Percentiles rank a stretch among this genome's conserved stretches.
These are phyloP conservation scores for Corynorhinus townsendii DNA, from an alignment of 2,113 vertebrate genomes.

Conservation along the genomic window DNA sequence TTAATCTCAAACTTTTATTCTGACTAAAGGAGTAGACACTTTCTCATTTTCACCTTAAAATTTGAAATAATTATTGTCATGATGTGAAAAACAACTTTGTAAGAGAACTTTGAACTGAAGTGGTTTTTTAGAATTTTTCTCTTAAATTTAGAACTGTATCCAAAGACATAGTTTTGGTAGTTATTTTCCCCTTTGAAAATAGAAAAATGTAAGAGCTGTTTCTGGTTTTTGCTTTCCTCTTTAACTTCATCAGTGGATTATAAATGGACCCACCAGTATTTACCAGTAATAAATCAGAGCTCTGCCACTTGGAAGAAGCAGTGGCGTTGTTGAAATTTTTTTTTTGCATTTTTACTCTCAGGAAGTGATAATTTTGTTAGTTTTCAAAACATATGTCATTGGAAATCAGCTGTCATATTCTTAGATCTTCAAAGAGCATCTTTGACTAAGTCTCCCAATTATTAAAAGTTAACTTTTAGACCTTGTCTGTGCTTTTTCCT, in stretches of 20 bases:
- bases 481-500: background rate
- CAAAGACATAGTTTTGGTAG: background rate
- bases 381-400: background rate
- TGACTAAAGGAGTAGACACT: background rate
- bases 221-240: background rate
- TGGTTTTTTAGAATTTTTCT: background rate
- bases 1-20: background rate
- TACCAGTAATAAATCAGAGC: background rate
- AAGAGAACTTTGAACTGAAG: background rate
- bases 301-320: background rate
- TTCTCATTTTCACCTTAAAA: background rate
- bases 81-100: background rate
- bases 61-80: background rate
- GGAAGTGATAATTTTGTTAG: background rate
- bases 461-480: background rate
- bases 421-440: background rate
- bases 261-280: too few relatives aligned
- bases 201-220: background rate
- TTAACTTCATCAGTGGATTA: background rate
- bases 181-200: background rate
- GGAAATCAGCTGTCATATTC: background rate
- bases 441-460: background rate
- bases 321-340: background rate
- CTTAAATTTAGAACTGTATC: background rate
- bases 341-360: background rate